phyloP scores from a whole-genome alignment of 2,888 invertebrate species.

The Leptura quadrifasciata region DNA sequence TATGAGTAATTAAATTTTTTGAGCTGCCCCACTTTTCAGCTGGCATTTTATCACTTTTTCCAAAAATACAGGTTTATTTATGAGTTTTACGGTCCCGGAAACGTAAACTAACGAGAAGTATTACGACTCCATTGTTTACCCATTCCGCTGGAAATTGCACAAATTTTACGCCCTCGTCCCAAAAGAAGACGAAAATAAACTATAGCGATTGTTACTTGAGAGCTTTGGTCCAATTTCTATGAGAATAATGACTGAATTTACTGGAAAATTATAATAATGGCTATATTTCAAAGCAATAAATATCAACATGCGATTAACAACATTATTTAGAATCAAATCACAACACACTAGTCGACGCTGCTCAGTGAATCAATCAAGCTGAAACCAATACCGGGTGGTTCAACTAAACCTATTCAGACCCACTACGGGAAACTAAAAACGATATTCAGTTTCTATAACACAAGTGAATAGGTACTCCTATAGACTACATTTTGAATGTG shows the following conservation, averaged over 20 bases:
- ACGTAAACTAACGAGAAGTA: slow-evolving; percentile 55
- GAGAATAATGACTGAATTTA: slow-evolving; percentile 1
- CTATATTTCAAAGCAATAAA: not conserved
- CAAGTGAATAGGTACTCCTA: no score
- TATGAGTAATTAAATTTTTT: not conserved
- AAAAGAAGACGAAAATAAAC: slow-evolving; percentile 6
- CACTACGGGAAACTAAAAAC: no score
- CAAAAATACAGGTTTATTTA: slow-evolving; percentile 59
- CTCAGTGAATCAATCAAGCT: no score
- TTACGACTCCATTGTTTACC: slow-evolving; percentile 53
- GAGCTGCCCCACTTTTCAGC: slow-evolving; percentile 1
- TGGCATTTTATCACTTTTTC: slow-evolving; percentile 41
- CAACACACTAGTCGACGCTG: no score
- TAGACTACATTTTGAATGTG: no score
- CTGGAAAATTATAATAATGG: not conserved
- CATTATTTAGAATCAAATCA: not conserved
- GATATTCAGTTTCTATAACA: no score
- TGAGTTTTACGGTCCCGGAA: slow-evolving; percentile 59
- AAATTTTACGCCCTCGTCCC: not conserved
- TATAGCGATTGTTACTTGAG: not conserved
- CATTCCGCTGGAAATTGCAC: slow-evolving; percentile 5
- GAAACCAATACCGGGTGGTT: no score
- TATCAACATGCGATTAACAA: not conserved
- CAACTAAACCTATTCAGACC: no score
- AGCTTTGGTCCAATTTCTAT: slow-evolving; percentile 9